phyloP scores from a whole-genome alignment of 1,140 invertebrate genomes.

The Drosophila orosa region DNA sequence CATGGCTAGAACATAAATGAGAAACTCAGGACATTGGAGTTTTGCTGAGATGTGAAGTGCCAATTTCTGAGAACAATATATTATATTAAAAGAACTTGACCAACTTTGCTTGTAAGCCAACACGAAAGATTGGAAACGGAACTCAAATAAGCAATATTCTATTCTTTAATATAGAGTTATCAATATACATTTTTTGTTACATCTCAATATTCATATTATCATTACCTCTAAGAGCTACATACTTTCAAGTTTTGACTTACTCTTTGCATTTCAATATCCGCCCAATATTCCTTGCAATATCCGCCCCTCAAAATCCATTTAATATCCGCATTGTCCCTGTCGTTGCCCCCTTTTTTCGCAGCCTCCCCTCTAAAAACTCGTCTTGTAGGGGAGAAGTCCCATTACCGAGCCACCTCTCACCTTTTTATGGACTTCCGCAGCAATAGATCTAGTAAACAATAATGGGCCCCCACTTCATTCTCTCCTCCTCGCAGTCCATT shows the following conservation, averaged over 20 bases:
- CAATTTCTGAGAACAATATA: slow-evolving; percentile 5
- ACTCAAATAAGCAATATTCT: not conserved
- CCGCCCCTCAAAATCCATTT: slow-evolving; percentile 1
- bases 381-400: slow-evolving; percentile 10
- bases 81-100: not conserved
- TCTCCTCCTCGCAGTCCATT: not conserved
- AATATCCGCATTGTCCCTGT: slow-evolving; percentile 19
- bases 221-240: not conserved
- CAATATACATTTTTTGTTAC: too few species aligned
- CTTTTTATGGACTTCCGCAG: slow-evolving; percentile 74
- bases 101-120: not conserved
- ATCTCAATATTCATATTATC: not conserved
- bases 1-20: not conserved
- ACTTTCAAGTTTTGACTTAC: not conserved
- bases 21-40: not conserved
- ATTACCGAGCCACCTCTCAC: slow-evolving; percentile 21
- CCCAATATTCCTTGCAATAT: slow-evolving; percentile 11
- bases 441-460: slow-evolving; percentile 72
- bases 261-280: slow-evolving; percentile 19
- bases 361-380: not conserved
- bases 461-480: slow-evolving; percentile 16
- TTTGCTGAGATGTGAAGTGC: slow-evolving; percentile 6
- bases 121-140: not conserved
- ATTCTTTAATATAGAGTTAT: not conserved
- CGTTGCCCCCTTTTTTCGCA: slow-evolving; percentile 3